A percentile compares a stretch with the other conserved stretches of the same genome.
phyloP scores from a whole-genome alignment of 2,888 invertebrate genomes.

The Schizaphis graminum region DNA sequence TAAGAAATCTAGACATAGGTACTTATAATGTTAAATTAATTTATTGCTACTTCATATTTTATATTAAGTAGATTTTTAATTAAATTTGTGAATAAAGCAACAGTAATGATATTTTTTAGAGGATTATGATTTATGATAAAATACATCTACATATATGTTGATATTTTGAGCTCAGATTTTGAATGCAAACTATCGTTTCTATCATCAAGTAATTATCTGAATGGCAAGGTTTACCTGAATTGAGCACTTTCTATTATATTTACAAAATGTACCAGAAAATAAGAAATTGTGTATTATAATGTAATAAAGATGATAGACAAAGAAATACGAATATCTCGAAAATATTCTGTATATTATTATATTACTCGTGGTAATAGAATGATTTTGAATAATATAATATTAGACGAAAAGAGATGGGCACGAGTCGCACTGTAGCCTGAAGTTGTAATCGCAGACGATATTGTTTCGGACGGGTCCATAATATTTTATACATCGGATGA shows the following conservation, averaged over 20 bases:
- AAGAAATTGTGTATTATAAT: too few relatives aligned
- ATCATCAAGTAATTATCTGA: not conserved
- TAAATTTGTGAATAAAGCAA: not conserved
- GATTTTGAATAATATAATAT: not conserved
- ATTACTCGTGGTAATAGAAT: not conserved
- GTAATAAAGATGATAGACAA: not conserved
- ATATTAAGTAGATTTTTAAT: not conserved
- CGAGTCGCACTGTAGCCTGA: not conserved
- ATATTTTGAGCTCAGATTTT: not conserved
- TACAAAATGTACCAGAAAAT: not conserved
- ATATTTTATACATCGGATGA: not conserved
- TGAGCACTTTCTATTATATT: not conserved
- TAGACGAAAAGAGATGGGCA: not conserved
- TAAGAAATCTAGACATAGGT: not conserved
- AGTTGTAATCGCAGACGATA: not conserved
- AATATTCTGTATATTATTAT: not conserved
- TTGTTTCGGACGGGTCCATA: conserved; percentile 13
- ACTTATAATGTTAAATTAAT: not conserved
- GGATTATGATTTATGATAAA: not conserved
- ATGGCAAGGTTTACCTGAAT: not conserved
- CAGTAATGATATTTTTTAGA: not conserved
- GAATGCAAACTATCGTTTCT: not conserved
- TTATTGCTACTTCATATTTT: not conserved
- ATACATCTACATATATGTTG: not conserved
- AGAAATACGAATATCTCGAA: not conserved